Evolutionary conservation across 2,113 vertebrate genomes (phyloP).

Genomic region (Xenus cinereus): DNA sequence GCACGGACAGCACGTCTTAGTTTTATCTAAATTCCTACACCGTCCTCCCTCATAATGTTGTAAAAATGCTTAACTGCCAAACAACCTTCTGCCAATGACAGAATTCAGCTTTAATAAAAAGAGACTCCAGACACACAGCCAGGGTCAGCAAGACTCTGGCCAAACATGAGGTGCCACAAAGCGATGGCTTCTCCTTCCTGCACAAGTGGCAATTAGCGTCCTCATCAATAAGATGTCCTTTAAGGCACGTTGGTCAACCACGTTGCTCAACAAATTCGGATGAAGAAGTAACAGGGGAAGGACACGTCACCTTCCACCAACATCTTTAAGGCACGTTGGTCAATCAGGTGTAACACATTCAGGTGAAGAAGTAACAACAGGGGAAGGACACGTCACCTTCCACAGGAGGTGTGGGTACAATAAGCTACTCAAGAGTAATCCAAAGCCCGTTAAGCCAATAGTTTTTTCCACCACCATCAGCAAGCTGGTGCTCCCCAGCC

Average conservation of each 20-base stretch:
- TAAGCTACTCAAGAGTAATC: constrained; percentile 25
- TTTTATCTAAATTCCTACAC: not conserved
- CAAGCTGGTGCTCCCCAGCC: not conserved
- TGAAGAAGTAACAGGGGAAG: not conserved
- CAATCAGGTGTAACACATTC: not conserved
- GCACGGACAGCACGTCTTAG: not conserved
- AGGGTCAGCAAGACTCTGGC: not conserved
- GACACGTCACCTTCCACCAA: not conserved
- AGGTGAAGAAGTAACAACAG: not conserved
- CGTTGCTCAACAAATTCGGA: not conserved
- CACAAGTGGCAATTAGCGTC: not conserved
- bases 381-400: not conserved
- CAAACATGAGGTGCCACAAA: not conserved
- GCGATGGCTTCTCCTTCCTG: not conserved
- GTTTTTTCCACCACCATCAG: constrained; percentile 25
- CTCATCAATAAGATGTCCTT: not conserved
- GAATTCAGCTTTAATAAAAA: not conserved
- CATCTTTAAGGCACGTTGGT: not conserved
- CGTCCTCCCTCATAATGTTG: not conserved
- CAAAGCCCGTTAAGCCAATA: not conserved
- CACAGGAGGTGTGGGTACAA: not conserved
- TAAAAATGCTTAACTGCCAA: not conserved
- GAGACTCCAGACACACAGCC: not conserved
- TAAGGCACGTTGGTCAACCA: not conserved
- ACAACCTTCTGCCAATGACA: not conserved